Evolutionary conservation across 2,113 vertebrate species (phyloP), one percentile per base, ranked within the genome.

Genomic region (Tringa solitaria): DNA sequence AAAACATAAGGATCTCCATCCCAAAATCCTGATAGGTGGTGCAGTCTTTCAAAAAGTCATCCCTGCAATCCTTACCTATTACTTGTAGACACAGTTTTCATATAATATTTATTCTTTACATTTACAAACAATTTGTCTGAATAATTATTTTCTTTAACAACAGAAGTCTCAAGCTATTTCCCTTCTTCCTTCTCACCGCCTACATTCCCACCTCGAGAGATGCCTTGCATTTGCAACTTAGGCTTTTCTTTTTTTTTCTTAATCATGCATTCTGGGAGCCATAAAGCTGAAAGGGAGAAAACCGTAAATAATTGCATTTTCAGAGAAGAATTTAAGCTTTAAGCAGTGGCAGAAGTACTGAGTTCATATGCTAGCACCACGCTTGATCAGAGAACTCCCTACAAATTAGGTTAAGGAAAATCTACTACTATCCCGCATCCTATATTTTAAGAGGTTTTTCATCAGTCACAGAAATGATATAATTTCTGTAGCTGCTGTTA

Each of bases 221-320:
- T 70, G 77, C 75, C 3, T 0, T 8, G 24, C 18, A 2, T 85
- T 91, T 93, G 78, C 89, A 91, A 65, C 69, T 91, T 65, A 82
- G 69, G 39, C 21, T 91, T 69, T 74, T 74, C 59, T 72, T 79
- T 78, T 76, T 60, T n/a, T 28, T 9, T 24, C 59, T 76, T 96
- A 92, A 96, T 95, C 90, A 61, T 92, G 69, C 77, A 92, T 94
- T 83, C 76, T 93, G 61, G 56, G 76, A 96, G 85, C 89, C 79
- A 82, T 80, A 93, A 90, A 81, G 68, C 89, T 94, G 93, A 76
- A 95, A 88, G 46, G 73, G 73, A 90, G 57, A 94, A 96, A 91
- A 88, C 60, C 13, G 8, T 95, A 95, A 96, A 94, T 75, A 95
- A 95, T 89, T 87, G 72, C 90, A 90, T 95, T 93, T 94, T 96